Percentiles rank a stretch among this genome's conserved stretches.
phyloP scores from a whole-genome alignment of 1,140 invertebrate genomes.

The Archivesica marissinica region DNA sequence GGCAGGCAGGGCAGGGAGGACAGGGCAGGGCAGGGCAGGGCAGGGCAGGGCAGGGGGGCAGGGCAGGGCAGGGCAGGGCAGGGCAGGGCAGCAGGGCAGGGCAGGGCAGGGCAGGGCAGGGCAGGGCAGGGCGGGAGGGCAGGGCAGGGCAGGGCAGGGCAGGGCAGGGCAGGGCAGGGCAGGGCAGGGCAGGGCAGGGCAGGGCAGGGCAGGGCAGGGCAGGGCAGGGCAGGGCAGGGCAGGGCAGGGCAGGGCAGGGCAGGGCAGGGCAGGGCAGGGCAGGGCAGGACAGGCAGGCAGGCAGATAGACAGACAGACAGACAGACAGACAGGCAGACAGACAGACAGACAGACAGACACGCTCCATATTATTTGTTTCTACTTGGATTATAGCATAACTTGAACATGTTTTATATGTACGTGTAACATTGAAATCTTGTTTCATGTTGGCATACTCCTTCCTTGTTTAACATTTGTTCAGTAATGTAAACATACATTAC shows the following conservation, averaged over 20 bases:
- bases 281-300: no score
- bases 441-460: neutral
- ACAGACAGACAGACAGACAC: no score
- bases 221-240: no score
- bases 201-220: no score
- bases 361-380: no score
- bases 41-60: neutral
- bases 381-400: no score
- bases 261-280: no score
- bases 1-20: slow-evolving; percentile 10
- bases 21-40: slow-evolving; percentile 17
- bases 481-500: slow-evolving; percentile 11
- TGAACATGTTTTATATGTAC: no score
- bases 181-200: neutral
- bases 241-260: no score
- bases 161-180: neutral
- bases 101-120: neutral
- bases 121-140: neutral
- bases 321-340: no score
- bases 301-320: no score
- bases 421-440: neutral
- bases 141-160: slow-evolving; percentile 26
- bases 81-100: slow-evolving; percentile 18
- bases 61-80: neutral
- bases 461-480: slow-evolving; percentile 29